Percentiles rank a stretch among this genome's conserved stretches.
Evolutionary conservation across 64 coral and sea anemone genomes (phyloP).

Genomic region (Anthopleura sola): DNA sequence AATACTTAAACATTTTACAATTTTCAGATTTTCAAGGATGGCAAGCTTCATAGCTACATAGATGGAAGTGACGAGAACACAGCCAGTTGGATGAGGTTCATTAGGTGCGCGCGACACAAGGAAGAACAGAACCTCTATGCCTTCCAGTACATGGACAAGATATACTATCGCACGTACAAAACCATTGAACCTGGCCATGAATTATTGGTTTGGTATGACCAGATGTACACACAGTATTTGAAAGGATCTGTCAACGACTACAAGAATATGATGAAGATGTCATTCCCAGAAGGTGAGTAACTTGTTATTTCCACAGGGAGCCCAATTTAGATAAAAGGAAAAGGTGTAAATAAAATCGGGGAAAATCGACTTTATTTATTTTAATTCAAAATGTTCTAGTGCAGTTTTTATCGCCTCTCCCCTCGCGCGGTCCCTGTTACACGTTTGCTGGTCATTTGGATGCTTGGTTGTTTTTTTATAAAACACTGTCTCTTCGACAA

Average conservation of each 20-base stretch:
- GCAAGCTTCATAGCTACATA: conserved; percentile 43
- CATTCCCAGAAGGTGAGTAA: background rate
- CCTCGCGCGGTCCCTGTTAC: background rate
- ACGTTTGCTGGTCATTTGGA: too few relatives aligned
- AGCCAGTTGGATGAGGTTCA: conserved; percentile 61
- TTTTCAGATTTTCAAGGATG: conserved; percentile 58
- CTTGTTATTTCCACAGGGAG: too few relatives aligned
- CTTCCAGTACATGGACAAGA: conserved; percentile 50
- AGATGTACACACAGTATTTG: conserved; percentile 8
- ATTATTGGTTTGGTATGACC: conserved; percentile 64
- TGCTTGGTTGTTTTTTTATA: too few relatives aligned
- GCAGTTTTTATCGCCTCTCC: background rate
- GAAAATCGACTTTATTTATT: background rate
- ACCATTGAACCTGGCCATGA: conserved; percentile 36
- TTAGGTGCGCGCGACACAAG: conserved; percentile 23
- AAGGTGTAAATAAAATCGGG: too few relatives aligned
- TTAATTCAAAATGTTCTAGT: too few relatives aligned
- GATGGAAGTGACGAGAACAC: conserved; percentile 56
- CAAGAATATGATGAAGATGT: background rate
- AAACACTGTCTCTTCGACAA: too few relatives aligned
- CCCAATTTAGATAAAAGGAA: too few relatives aligned
- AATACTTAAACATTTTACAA: too few relatives aligned
- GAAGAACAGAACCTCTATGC: conserved; percentile 57
- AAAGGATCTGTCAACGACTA: background rate
- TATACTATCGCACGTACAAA: conserved; percentile 47